Conservation (phyloP, 2,888 invertebrate genomes). For the Thecocarcelia acutangulata region DNA sequence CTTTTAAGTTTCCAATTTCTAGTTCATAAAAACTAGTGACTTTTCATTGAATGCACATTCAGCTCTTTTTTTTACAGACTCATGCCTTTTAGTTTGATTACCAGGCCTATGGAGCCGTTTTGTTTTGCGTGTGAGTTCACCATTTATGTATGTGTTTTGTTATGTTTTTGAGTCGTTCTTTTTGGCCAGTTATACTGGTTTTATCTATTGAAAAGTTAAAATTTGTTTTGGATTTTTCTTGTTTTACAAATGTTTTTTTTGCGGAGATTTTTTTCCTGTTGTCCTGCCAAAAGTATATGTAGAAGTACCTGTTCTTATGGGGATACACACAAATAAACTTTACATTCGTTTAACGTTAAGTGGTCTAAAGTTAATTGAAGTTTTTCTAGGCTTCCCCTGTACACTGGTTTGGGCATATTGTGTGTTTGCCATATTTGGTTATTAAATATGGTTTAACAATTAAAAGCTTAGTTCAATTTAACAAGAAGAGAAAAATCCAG, state of each 20-base stretch:
- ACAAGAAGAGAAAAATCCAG: not conserved
- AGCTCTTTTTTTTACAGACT: conserved; percentile 27
- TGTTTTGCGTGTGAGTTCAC: conserved; percentile 12
- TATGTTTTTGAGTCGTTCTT: not conserved
- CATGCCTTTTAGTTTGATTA: conserved; percentile 63
- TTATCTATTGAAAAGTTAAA: conserved; percentile 52
- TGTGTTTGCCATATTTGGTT: conserved; percentile 55
- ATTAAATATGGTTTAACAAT: conserved; percentile 65
- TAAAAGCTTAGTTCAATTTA: conserved; percentile 59
- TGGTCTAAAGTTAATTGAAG: conserved; percentile 67
- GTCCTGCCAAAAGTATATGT: conserved; percentile 4
- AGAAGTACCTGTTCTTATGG: not conserved
- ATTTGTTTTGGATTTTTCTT: conserved; percentile 22
- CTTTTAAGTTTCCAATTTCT: not conserved
- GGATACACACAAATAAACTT: not conserved
- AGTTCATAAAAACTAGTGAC: conserved; percentile 24
- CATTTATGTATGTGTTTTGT: conserved; percentile 8
- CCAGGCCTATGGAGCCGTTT: conserved; percentile 40
- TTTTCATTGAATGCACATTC: conserved; percentile 13
- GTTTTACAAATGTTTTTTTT: not conserved
- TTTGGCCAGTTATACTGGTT: conserved; percentile 34
- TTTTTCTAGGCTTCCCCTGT: conserved; percentile 47
- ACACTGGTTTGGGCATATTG: conserved; percentile 30
- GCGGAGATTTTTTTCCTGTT: not conserved
- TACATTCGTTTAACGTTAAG: conserved; percentile 58